Evolutionary conservation across 1,140 invertebrate genomes (phyloP).

Genomic region (Mizuhopecten yessoensis): DNA sequence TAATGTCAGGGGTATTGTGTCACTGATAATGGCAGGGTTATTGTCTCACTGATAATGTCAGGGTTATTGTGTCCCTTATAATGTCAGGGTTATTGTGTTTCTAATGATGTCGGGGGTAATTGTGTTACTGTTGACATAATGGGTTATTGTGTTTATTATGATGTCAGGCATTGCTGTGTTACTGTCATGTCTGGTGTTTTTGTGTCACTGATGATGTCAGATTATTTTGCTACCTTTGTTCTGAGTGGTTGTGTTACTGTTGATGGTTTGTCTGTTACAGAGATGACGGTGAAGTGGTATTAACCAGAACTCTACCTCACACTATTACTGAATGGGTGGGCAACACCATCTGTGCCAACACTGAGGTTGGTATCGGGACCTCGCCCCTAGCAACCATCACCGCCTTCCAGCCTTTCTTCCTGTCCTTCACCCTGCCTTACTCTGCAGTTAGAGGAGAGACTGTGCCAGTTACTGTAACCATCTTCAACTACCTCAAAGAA

Average conservation of each 20-base stretch:
- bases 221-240: not conserved
- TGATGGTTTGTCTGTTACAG: not conserved
- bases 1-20: no score
- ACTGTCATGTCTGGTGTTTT: no score
- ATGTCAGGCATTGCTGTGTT: no score
- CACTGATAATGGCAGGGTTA: no score
- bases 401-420: conserved; percentile 95
- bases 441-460: conserved; percentile 95
- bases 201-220: no score
- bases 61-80: no score
- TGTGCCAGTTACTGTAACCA: conserved; percentile 93
- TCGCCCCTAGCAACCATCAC: conserved; percentile 87
- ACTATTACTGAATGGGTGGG: conserved; percentile 97
- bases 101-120: no score
- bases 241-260: not conserved
- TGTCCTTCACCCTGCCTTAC: conserved; percentile 94
- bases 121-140: no score
- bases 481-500: conserved; percentile 94
- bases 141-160: no score
- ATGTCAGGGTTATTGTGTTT: no score
- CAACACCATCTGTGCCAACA: conserved; percentile 95
- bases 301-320: conserved; percentile 89
- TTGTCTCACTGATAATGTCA: no score
- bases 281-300: conserved; percentile 85
- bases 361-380: conserved; percentile 92